Evolutionary conservation across 1,140 invertebrate species (phyloP).

Genomic region (Monomorium pharaonis): DNA sequence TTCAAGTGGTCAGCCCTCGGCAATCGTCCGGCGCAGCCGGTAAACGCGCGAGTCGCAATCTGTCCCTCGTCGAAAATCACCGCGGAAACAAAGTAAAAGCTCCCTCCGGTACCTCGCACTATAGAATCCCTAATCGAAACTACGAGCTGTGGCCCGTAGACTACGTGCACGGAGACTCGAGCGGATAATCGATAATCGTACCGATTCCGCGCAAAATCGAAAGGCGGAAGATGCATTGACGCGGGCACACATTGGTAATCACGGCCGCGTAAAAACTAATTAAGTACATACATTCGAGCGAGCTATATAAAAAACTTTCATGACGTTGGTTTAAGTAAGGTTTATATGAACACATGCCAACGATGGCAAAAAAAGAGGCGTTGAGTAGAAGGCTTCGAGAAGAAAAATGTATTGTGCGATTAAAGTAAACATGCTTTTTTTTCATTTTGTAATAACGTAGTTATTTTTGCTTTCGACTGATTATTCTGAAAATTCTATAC

Average conservation of each 20-base stretch:
- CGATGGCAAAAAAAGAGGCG: not conserved
- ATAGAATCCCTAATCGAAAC: conserved; percentile 63
- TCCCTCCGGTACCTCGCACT: conserved; percentile 43
- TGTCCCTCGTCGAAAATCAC: conserved; percentile 62
- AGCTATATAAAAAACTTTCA: not conserved
- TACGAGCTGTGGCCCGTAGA: conserved; percentile 25
- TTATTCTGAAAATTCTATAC: not conserved
- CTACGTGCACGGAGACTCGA: conserved; percentile 49
- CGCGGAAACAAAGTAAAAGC: conserved; percentile 62
- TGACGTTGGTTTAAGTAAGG: not conserved
- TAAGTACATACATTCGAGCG: conserved; percentile 5
- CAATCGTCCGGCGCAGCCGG: conserved; percentile 14
- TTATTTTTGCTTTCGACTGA: not conserved
- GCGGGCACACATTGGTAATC: not conserved
- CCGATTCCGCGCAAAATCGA: conserved; percentile 26
- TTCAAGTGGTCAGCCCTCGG: conserved; percentile 53
- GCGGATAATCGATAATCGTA: conserved; percentile 37
- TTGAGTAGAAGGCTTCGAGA: not conserved
- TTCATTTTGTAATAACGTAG: not conserved
- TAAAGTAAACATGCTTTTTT: not conserved
- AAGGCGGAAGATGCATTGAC: conserved; percentile 10
- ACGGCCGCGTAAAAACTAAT: not conserved
- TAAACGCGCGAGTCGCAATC: conserved; percentile 40
- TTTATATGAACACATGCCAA: no score
- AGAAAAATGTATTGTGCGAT: not conserved